Evolutionary conservation across 2,113 vertebrate genomes (phyloP).

Genomic region (Cheilinus undulatus): DNA sequence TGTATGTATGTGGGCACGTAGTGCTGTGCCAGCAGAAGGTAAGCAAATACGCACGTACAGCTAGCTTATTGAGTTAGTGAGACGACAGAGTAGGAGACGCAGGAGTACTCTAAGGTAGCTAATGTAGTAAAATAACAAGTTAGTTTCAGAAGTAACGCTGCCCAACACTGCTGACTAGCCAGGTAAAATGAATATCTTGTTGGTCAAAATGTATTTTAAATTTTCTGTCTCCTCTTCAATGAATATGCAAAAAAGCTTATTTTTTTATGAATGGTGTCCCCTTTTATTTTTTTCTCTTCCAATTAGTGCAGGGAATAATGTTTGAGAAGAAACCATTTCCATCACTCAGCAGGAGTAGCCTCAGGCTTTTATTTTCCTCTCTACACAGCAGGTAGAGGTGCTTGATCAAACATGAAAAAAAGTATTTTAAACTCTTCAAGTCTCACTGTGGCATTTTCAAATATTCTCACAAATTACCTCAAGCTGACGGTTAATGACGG

Average conservation of each 20-base stretch:
- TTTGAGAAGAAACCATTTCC: slow-evolving; percentile 2
- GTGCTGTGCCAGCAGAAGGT: no score
- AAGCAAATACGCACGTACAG: no score
- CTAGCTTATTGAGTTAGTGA: no score
- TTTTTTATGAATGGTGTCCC: not conserved
- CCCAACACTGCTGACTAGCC: no score
- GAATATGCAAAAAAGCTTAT: not conserved
- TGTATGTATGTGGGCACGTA: no score
- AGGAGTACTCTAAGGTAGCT: no score
- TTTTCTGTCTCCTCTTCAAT: not conserved
- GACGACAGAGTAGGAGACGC: no score
- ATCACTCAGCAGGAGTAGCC: slow-evolving; percentile 27
- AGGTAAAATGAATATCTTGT: no score
- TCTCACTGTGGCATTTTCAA: slow-evolving; percentile 57
- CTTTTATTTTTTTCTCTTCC: slow-evolving; percentile 6
- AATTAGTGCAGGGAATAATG: not conserved
- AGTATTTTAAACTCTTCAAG: slow-evolving; percentile 52
- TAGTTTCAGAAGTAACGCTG: no score
- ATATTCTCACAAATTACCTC: slow-evolving; percentile 55
- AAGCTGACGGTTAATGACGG: slow-evolving; percentile 60
- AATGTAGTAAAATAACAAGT: no score
- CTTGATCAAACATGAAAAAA: slow-evolving; percentile 47
- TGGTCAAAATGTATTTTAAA: not conserved
- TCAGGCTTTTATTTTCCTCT: slow-evolving; percentile 22
- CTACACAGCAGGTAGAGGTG: slow-evolving; percentile 28